These are phyloP conservation scores for Tetropium fuscum DNA, from an alignment of 2,888 invertebrate species.

Conservation along the genomic window DNA sequence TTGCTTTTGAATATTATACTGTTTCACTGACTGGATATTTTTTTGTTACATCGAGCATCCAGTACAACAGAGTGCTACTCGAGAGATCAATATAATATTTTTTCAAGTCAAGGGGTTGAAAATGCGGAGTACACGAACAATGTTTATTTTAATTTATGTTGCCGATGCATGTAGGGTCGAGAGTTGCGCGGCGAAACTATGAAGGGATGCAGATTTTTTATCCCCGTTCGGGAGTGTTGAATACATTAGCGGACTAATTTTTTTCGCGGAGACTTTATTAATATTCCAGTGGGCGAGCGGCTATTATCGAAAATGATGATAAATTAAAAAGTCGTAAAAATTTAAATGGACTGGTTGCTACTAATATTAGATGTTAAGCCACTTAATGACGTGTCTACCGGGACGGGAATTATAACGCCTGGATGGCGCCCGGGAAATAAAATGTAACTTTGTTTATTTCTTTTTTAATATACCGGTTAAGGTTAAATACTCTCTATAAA, in stretches of 20 bases:
- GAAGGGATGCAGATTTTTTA: slow-evolving; percentile 29
- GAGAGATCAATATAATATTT: no score
- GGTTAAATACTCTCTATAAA: no score
- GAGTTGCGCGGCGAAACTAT: slow-evolving; percentile 13
- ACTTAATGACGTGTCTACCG: slow-evolving; percentile 39
- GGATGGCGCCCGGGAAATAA: slow-evolving; percentile 28
- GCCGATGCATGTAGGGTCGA: not conserved
- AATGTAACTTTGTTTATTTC: slow-evolving; percentile 1
- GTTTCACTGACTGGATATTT: no score
- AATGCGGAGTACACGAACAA: no score
- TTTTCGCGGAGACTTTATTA: slow-evolving; percentile 35
- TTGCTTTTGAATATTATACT: no score
- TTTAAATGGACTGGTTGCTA: slow-evolving; percentile 46
- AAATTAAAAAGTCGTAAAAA: slow-evolving; percentile 57
- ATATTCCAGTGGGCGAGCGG: slow-evolving; percentile 47
- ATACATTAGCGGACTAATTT: slow-evolving; percentile 24
- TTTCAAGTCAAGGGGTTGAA: no score
- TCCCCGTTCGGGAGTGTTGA: slow-evolving; percentile 22
- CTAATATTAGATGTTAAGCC: slow-evolving; percentile 48
- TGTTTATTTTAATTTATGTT: not conserved
- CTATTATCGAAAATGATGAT: slow-evolving; percentile 57
- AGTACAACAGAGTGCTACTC: no score
- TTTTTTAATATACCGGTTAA: no score
- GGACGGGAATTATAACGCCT: slow-evolving; percentile 46
- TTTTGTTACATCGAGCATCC: no score